Percentiles rank a stretch among this genome's conserved stretches.
phyloP scores from a whole-genome alignment of 1,140 invertebrate genomes.

The Penaeus vannamei region DNA sequence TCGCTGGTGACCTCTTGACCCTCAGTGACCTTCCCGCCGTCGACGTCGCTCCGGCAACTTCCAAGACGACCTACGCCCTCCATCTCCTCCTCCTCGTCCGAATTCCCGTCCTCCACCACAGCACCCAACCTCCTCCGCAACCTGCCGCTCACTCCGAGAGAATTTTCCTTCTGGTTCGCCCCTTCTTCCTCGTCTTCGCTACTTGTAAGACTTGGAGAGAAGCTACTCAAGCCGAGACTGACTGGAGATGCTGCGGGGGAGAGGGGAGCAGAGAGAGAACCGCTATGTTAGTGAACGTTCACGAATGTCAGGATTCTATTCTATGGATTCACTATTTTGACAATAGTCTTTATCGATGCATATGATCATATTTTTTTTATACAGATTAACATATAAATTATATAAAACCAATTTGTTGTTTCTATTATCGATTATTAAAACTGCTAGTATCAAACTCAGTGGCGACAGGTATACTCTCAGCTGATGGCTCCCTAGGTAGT shows the following conservation, averaged over 20 bases:
- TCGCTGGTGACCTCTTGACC: slow-evolving; percentile 24
- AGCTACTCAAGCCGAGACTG: slow-evolving; percentile 58
- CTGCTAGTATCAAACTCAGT: too few species aligned
- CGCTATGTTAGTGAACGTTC: neutral
- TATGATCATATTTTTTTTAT: too few species aligned
- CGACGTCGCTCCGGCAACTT: neutral
- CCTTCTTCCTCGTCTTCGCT: slow-evolving; percentile 64
- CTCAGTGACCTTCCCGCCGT: neutral
- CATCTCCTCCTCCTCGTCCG: slow-evolving; percentile 40
- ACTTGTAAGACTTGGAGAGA: slow-evolving; percentile 63
- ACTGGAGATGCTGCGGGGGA: slow-evolving; percentile 49
- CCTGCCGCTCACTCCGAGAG: slow-evolving; percentile 25
- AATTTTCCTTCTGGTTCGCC: slow-evolving; percentile 40
- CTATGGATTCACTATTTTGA: too few species aligned
- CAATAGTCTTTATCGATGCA: too few species aligned
- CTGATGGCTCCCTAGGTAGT: too few species aligned
- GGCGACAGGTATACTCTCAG: too few species aligned
- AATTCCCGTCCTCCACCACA: slow-evolving; percentile 47
- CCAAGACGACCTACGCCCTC: neutral
- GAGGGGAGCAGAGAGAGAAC: neutral
- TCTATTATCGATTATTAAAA: too few species aligned
- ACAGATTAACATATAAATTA: too few species aligned
- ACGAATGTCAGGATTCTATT: neutral
- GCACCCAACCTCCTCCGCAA: slow-evolving; percentile 42
- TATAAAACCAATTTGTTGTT: too few species aligned